A percentile compares a stretch with the other conserved stretches of the same genome.
These are phyloP conservation scores for Ctenicera cuprea DNA, from an alignment of 2,888 invertebrate species.

Conservation along the genomic window DNA sequence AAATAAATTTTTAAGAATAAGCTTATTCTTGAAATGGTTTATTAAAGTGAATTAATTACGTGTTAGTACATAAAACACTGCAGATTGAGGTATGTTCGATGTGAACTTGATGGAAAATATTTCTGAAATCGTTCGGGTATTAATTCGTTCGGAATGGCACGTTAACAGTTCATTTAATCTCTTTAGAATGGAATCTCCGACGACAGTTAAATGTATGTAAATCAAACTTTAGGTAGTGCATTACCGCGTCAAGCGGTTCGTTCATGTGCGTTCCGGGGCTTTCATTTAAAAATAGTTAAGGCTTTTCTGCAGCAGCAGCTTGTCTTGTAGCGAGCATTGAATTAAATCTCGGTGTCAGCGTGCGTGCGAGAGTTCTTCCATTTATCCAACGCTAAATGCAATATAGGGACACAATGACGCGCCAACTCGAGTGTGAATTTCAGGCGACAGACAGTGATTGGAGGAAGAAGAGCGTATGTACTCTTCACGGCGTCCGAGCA, in stretches of 20 bases:
- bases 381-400: constrained; percentile 47
- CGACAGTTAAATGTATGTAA: constrained; percentile 1
- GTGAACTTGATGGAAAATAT: too few relatives aligned
- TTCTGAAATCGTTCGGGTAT: neutral
- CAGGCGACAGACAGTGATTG: constrained; percentile 51
- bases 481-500: constrained; percentile 52
- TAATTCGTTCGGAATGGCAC: neutral
- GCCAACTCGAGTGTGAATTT: constrained; percentile 54
- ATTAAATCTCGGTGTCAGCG: constrained; percentile 30
- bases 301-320: constrained; percentile 1
- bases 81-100: too few relatives aligned
- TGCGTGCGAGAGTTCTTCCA: constrained; percentile 32
- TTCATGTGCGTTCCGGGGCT: neutral
- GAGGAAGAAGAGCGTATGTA: constrained; percentile 52
- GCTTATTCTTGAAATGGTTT: too few relatives aligned
- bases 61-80: too few relatives aligned
- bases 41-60: too few relatives aligned
- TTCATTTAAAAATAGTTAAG: constrained; percentile 36
- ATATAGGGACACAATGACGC: constrained; percentile 52
- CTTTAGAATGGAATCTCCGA: constrained; percentile 3
- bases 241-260: constrained; percentile 1
- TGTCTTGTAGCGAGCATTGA: constrained; percentile 4
- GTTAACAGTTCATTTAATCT: constrained; percentile 16
- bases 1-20: too few relatives aligned
- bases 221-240: constrained; percentile 1